A percentile compares a stretch with the other conserved stretches of the same genome.
Conservation (phyloP, 2,888 invertebrate species). For the Cheilosia soror region DNA sequence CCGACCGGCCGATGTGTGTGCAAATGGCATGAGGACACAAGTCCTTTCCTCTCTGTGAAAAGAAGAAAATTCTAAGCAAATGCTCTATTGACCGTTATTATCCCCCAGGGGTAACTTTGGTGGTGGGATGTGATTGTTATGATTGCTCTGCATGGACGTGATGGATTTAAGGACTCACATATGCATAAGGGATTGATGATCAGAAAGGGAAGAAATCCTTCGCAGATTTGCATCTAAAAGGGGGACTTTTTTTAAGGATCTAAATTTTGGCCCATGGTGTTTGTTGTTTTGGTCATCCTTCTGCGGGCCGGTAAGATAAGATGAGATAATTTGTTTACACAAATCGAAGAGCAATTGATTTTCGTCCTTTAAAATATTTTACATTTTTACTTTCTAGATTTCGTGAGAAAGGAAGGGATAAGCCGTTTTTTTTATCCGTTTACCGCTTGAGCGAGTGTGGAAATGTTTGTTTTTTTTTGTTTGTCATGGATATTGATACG, state of each 20-base stretch:
- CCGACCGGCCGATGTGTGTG: conserved; percentile 39
- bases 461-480: conserved; percentile 1
- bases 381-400: neutral
- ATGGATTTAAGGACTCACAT: conserved; percentile 65
- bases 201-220: conserved; percentile 22
- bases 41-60: conserved; percentile 23
- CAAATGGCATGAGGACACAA: conserved; percentile 57
- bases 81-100: conserved; percentile 74
- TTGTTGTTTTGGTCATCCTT: conserved; percentile 43
- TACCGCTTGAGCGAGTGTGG: conserved; percentile 49
- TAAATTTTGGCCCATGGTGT: conserved; percentile 5
- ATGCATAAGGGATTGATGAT: conserved; percentile 60
- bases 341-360: conserved; percentile 57
- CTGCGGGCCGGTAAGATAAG: conserved; percentile 40
- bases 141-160: conserved; percentile 66
- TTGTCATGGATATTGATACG: conserved; percentile 41
- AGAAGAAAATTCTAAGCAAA: conserved; percentile 43
- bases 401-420: conserved; percentile 50
- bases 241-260: conserved; percentile 30
- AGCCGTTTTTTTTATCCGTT: conserved; percentile 32
- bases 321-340: conserved; percentile 71
- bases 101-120: conserved; percentile 54
- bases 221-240: conserved; percentile 64
- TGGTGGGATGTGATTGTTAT: conserved; percentile 70
- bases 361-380: conserved; percentile 40